phyloP scores from a whole-genome alignment of 2,797 vertebrate species.

The Smutsia gigantea region DNA sequence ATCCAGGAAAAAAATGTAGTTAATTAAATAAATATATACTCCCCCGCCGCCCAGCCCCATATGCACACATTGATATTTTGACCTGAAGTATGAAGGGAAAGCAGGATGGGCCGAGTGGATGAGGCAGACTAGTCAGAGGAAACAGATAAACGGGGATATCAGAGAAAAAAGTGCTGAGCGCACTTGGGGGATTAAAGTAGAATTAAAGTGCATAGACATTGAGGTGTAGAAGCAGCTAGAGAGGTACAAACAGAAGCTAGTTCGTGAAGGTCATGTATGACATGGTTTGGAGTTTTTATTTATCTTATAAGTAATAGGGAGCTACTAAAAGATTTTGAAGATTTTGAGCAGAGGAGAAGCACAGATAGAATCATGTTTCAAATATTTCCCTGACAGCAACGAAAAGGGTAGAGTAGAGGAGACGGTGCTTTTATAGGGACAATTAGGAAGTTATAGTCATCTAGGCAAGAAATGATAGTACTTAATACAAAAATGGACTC shows the following conservation, averaged over 20 bases:
- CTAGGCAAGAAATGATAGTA: background rate
- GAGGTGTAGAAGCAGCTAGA: background rate
- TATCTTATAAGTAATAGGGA: background rate
- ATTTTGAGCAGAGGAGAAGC: background rate
- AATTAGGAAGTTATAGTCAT: background rate
- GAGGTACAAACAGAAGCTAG: background rate
- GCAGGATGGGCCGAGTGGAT: background rate
- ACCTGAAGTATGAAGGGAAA: background rate
- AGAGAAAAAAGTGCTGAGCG: background rate
- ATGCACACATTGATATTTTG: background rate
- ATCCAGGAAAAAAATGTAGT: background rate
- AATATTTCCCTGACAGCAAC: background rate
- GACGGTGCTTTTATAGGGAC: background rate
- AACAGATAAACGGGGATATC: background rate
- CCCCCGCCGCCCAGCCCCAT: background rate
- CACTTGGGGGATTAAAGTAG: background rate
- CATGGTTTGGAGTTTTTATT: background rate
- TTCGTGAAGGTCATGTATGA: background rate
- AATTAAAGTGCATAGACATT: background rate
- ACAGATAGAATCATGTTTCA: background rate
- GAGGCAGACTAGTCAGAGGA: background rate
- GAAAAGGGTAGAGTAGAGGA: background rate
- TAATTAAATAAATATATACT: background rate
- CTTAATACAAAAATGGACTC: background rate
- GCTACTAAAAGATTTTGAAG: background rate